Evolutionary conservation across 2,888 invertebrate species (phyloP).

Genomic region (Vesta saturnalis): DNA sequence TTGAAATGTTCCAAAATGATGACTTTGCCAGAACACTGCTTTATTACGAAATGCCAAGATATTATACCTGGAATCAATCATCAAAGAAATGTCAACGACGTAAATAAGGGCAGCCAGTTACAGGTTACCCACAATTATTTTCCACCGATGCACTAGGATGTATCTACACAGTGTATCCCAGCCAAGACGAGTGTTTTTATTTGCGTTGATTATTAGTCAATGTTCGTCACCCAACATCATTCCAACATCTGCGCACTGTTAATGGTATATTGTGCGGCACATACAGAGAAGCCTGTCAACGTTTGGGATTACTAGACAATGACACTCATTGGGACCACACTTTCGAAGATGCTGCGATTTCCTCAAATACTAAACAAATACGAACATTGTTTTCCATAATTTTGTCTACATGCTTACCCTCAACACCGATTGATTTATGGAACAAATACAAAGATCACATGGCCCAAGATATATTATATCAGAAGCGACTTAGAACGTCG

Average conservation of each 20-base stretch:
- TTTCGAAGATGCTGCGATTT: too few relatives aligned
- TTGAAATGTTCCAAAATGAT: constrained; percentile 1
- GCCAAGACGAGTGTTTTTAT: constrained; percentile 25
- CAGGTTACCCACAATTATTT: too few relatives aligned
- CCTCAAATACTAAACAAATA: too few relatives aligned
- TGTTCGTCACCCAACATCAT: too few relatives aligned
- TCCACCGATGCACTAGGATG: too few relatives aligned
- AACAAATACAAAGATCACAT: neutral
- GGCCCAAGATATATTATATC: neutral
- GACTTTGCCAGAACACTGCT: constrained; percentile 3
- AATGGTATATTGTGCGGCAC: constrained; percentile 28
- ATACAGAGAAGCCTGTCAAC: too few relatives aligned
- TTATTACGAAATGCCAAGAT: neutral
- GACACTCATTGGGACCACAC: constrained; percentile 6
- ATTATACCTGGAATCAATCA: neutral
- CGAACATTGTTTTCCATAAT: too few relatives aligned
- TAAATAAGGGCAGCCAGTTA: neutral
- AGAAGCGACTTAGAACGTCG: too few relatives aligned
- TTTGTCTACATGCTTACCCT: too few relatives aligned
- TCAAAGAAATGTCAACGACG: neutral
- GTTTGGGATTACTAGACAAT: constrained; percentile 27
- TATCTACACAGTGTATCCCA: constrained; percentile 42
- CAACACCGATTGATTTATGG: too few relatives aligned
- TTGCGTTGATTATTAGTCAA: neutral
- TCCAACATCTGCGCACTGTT: constrained; percentile 28